phyloP scores from a whole-genome alignment of 2,888 invertebrate species.

The Sturmia bella region DNA sequence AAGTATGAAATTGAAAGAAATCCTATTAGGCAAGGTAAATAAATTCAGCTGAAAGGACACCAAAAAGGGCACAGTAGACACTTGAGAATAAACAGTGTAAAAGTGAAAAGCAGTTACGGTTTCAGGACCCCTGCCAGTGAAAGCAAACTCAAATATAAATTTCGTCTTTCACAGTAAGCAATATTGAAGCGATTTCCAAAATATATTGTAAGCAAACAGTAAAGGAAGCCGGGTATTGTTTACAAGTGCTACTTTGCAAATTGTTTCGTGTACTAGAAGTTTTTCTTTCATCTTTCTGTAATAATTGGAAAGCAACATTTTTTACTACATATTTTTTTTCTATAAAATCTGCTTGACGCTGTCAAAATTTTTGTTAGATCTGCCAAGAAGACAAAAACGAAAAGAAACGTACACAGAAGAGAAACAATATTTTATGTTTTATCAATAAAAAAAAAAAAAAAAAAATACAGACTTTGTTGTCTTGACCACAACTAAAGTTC shows the following conservation, averaged over 20 bases:
- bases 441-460: constrained; percentile 24
- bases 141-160: not conserved
- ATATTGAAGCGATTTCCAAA: constrained; percentile 12
- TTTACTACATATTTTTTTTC: not conserved
- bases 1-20: no score
- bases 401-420: not conserved
- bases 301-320: not conserved
- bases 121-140: no score
- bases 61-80: no score
- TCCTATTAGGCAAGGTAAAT: no score
- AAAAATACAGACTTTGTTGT: constrained; percentile 42
- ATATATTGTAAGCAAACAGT: not conserved
- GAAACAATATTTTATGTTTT: constrained; percentile 40
- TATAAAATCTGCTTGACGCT: constrained; percentile 44
- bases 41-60: no score
- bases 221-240: constrained; percentile 9
- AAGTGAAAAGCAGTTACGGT: no score
- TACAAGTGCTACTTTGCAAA: constrained; percentile 29
- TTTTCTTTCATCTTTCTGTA: not conserved
- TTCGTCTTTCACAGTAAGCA: constrained; percentile 7
- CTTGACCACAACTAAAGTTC: constrained; percentile 35
- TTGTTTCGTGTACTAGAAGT: constrained; percentile 19
- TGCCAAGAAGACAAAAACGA: constrained; percentile 4
- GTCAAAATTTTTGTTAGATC: constrained; percentile 26
- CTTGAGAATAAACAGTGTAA: no score